Evolutionary conservation across 1,140 invertebrate genomes (phyloP), one percentile per base, ranked within the genome.

Genomic region (Spodoptera frugiperda): DNA sequence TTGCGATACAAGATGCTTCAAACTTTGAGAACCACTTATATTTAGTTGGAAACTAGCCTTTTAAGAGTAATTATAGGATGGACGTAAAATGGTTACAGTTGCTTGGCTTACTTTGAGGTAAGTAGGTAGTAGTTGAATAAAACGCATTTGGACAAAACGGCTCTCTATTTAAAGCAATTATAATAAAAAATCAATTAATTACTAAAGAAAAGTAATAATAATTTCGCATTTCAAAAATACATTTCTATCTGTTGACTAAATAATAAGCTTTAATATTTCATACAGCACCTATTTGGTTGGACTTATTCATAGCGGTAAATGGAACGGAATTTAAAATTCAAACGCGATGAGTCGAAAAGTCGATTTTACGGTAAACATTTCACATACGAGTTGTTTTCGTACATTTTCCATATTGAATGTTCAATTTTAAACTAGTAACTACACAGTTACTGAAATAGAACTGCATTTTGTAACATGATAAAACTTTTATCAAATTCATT

Each of bases 21-120:
- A 77, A 77, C 63, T 76, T 79, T 46, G 49, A 19, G 30, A 55
- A 68, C 68, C 78, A 70, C 48, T 79, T 79, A 73, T 59, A n/a
- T 17, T 17, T 54, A 68, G 65, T 53, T 70, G 25, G 15, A n/a
- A 53, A 51, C 49, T 46, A 49, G 61, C 17, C 46, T 65, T 19
- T 65, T 48, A 49, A 44, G 15, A 44, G 10, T 25, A 39, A 25
- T 15, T 9, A n/a, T 54, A 33, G 14, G 10, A 15, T 15, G 10
- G 14, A 39, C 6, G 33, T 1, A 39, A 39, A 39, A 39, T 25
- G 25, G 25, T 25, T 25, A n/a, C n/a, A n/a, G n/a, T n/a, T n/a
- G n/a, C n/a, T n/a, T n/a, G n/a, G n/a, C n/a, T 25, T 2, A 25
- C 25, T 4, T 3, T 3, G 2, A 25, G 2, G 5, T 25, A 25